Evolutionary conservation across 2,888 invertebrate genomes (phyloP), one percentile per base, ranked within the genome.

Genomic region (Alloplasta piceator): DNA sequence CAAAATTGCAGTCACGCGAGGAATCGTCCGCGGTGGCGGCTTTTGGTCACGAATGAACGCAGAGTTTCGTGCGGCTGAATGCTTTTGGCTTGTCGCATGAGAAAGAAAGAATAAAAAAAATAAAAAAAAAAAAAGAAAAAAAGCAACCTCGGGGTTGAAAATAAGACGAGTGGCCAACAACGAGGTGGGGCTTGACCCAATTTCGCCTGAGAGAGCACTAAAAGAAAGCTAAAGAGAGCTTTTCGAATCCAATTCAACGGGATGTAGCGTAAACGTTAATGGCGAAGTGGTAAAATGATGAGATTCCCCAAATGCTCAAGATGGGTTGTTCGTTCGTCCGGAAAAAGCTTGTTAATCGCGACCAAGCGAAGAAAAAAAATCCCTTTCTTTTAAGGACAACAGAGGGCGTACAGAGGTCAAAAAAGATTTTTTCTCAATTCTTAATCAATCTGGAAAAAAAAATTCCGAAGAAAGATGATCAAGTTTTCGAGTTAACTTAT

Each of bases 131-230:
- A 38, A 46, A 26, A 2, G 10, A 36, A 60, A 39, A 50, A 52
- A 63, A 68, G 43, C 9, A 43, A n/a, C n/a, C 50, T 36, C 12
- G 43, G 50, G 39, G 61, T 10, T 50, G 26, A 12, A 61, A 72
- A 46, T 43, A 56, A 16, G 50, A 80, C 56, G 64, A 64, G 68
- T 39, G 68, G 68, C 56, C 7, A 66, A 61, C 46, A 58, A 55
- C 55, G 43, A 46, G 63, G 68, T 26, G 26, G 73, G 55, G 77
- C 80, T 77, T 77, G 77, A 80, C 80, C 77, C 77, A 80, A 68
- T 80, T 80, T 72, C 10, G 10, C 64, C 39, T 50, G 12, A 7
- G 63, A 72, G 77, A 41, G 67, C 66, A 56, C 36, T 50, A 50
- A 68, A 73, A 67, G 67, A 26, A 74, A 78, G 55, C 14, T 67